These are phyloP conservation scores for Rhogogaster chlorosoma DNA, from an alignment of 2,888 invertebrate genomes.

Conservation along the genomic window DNA sequence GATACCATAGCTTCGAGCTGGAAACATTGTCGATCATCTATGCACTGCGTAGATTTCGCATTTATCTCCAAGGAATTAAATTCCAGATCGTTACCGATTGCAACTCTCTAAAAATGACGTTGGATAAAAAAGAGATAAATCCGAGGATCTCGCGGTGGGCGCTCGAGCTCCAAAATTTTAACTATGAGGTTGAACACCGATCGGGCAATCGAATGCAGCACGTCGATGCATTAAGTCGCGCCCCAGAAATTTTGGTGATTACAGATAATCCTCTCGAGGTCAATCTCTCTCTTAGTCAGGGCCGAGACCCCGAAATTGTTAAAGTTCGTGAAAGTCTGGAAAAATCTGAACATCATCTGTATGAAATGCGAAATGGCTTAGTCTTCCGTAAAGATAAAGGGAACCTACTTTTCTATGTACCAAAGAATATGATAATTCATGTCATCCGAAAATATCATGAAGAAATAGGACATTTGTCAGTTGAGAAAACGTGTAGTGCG, in stretches of 20 bases:
- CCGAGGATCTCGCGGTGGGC: constrained; percentile 67
- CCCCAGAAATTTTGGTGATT: constrained; percentile 20
- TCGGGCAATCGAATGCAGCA: constrained; percentile 61
- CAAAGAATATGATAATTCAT: constrained; percentile 10
- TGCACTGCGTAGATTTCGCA: constrained; percentile 62
- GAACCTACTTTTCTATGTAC: constrained; percentile 13
- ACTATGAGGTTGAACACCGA: constrained; percentile 62
- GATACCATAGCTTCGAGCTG: constrained; percentile 70
- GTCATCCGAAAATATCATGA: constrained; percentile 56
- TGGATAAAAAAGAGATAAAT: constrained; percentile 66
- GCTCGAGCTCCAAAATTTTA: constrained; percentile 61
- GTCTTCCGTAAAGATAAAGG: constrained; percentile 56
- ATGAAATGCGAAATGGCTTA: constrained; percentile 58
- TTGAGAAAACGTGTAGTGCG: constrained; percentile 53
- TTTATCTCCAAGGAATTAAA: constrained; percentile 63
- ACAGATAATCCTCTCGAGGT: constrained; percentile 35
- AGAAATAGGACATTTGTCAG: constrained; percentile 57
- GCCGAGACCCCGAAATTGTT: constrained; percentile 14
- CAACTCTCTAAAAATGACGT: constrained; percentile 62
- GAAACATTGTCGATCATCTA: constrained; percentile 64
- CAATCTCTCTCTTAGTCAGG: constrained; percentile 55
- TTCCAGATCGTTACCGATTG: constrained; percentile 68
- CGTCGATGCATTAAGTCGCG: constrained; percentile 64
- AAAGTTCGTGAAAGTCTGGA: not conserved
- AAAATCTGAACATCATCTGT: constrained; percentile 41